Conservation (phyloP, 2,888 invertebrate genomes). For the Heptascelio sp. region DNA sequence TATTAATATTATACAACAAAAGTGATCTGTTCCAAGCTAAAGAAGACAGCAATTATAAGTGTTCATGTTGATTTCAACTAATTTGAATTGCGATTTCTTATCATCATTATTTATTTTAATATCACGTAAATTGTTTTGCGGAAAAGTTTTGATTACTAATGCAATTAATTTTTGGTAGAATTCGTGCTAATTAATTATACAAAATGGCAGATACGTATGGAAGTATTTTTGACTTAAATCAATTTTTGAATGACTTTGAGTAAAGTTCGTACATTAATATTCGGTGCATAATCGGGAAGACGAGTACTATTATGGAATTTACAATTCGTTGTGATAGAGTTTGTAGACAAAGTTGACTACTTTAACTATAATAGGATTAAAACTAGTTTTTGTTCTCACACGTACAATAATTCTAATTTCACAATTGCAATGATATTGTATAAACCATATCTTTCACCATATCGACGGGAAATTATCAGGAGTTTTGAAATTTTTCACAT, state of each 20-base stretch:
- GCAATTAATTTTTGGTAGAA: slow-evolving; percentile 1
- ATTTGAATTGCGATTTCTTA: slow-evolving; percentile 22
- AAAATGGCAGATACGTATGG: slow-evolving; percentile 12
- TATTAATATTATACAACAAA: too few relatives aligned
- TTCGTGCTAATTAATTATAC: slow-evolving; percentile 31
- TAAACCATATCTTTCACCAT: too few relatives aligned
- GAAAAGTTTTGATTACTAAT: slow-evolving; percentile 29
- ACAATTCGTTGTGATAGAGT: slow-evolving; percentile 65
- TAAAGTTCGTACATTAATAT: slow-evolving; percentile 56
- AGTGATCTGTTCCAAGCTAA: too few relatives aligned
- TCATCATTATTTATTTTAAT: slow-evolving; percentile 30
- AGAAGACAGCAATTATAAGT: not conserved
- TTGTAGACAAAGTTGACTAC: slow-evolving; percentile 64
- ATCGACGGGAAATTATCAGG: too few relatives aligned
- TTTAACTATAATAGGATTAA: slow-evolving; percentile 65
- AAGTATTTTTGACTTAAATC: slow-evolving; percentile 43
- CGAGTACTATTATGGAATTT: slow-evolving; percentile 58
- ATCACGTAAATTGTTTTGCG: slow-evolving; percentile 12
- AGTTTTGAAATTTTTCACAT: too few relatives aligned
- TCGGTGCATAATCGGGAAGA: slow-evolving; percentile 48
- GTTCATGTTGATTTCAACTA: not conserved
- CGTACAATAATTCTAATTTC: slow-evolving; percentile 57
- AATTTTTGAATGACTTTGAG: slow-evolving; percentile 57
- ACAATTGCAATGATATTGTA: too few relatives aligned
- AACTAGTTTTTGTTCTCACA: slow-evolving; percentile 63